These are phyloP conservation scores for Erebia aethiops DNA, from an alignment of 2,888 invertebrate species.

Conservation along the genomic window DNA sequence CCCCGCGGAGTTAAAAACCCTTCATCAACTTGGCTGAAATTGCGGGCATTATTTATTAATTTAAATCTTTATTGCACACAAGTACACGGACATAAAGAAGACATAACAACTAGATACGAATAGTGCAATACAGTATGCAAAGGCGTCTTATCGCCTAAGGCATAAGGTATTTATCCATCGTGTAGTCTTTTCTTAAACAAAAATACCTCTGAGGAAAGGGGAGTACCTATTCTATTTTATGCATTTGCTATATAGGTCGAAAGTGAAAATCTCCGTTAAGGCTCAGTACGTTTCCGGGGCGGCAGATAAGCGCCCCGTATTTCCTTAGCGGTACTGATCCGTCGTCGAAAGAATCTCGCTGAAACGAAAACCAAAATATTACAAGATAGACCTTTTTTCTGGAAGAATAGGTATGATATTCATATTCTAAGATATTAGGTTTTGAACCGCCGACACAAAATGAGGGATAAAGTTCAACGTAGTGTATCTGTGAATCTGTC, in stretches of 20 bases:
- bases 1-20: too few species aligned
- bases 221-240: slow-evolving; percentile 15
- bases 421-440: neutral
- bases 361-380: slow-evolving; percentile 69
- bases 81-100: too few species aligned
- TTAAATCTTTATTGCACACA: too few species aligned
- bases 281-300: slow-evolving; percentile 47
- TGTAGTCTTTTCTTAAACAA: too few species aligned
- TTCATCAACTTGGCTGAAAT: too few species aligned
- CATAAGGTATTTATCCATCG: too few species aligned
- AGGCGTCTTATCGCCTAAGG: too few species aligned
- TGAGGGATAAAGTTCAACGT: too few species aligned
- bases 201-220: neutral
- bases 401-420: neutral
- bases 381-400: slow-evolving; percentile 46
- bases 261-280: slow-evolving; percentile 37
- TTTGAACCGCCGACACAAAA: neutral
- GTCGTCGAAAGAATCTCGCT: slow-evolving; percentile 44
- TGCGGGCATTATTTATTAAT: too few species aligned
- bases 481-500: too few species aligned
- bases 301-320: slow-evolving; percentile 52
- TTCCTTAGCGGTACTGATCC: slow-evolving; percentile 48
- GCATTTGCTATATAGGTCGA: slow-evolving; percentile 22
- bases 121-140: too few species aligned
- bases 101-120: too few species aligned